phyloP scores from a whole-genome alignment of 2,113 vertebrate species.

The Laticauda colubrina region DNA sequence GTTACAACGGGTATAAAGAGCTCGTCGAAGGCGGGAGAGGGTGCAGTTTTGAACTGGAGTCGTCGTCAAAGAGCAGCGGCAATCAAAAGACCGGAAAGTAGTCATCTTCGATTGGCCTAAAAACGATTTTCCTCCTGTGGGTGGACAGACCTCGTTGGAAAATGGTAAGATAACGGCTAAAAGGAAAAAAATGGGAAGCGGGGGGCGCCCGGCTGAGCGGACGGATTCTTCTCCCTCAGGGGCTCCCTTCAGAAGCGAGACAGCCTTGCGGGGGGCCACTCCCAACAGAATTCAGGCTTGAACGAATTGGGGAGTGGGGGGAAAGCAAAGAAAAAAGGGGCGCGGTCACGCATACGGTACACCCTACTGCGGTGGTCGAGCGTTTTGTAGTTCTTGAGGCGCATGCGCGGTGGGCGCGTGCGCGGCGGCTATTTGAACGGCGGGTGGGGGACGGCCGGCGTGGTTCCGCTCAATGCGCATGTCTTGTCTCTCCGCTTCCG shows the following conservation, averaged over 20 bases:
- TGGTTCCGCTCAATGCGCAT: slow-evolving; percentile 27
- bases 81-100: accelerated
- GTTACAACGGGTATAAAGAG: slow-evolving; percentile 69
- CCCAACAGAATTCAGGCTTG: too few relatives aligned
- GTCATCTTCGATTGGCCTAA: not conserved
- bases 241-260: not conserved
- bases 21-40: slow-evolving; percentile 73
- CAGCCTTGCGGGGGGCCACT: accelerated
- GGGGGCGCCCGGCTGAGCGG: not conserved
- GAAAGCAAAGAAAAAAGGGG: not conserved
- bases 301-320: not conserved
- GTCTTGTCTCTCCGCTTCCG: not conserved
- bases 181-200: not conserved
- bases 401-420: slow-evolving; percentile 49
- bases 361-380: not conserved
- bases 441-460: accelerated
- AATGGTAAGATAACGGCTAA: slow-evolving; percentile 56
- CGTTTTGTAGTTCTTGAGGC: not conserved
- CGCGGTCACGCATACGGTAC: slow-evolving; percentile 6
- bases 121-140: not conserved
- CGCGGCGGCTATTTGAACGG: not conserved
- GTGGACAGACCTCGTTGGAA: slow-evolving; percentile 27
- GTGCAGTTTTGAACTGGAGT: slow-evolving; percentile 76
- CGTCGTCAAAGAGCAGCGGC: not conserved
- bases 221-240: not conserved